Conservation (phyloP, 2,888 invertebrate genomes). For the Itoplectis maculator region DNA sequence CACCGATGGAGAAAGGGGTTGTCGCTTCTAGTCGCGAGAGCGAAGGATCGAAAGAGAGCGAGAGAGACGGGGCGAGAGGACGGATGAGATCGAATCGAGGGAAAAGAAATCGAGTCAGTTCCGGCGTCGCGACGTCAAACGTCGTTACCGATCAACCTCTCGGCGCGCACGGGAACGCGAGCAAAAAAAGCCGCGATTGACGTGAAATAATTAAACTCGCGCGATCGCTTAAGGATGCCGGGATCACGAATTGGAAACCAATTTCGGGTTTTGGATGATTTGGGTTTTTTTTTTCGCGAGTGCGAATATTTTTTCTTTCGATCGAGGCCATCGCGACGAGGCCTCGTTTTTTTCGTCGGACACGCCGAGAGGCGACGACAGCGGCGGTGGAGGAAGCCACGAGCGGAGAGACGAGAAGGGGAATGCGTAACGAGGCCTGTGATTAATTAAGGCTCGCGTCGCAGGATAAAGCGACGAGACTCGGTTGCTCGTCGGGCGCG, state of each 20-base stretch:
- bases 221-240: neutral
- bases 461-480: conserved; percentile 53
- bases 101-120: conserved; percentile 33
- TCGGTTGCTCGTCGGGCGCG: conserved; percentile 20
- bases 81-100: conserved; percentile 15
- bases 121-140: conserved; percentile 39
- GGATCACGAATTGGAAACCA: neutral
- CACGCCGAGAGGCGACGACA: neutral
- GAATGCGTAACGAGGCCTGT: conserved; percentile 59
- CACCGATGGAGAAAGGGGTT: conserved; percentile 34
- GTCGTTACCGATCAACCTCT: conserved; percentile 32
- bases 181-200: conserved; percentile 1
- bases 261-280: neutral
- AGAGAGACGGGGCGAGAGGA: neutral
- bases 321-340: conserved; percentile 3
- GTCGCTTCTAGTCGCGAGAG: neutral
- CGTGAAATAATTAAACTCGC: neutral
- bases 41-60: conserved; percentile 14
- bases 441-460: conserved; percentile 65
- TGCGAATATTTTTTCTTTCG: conserved; percentile 15
- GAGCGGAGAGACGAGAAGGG: conserved; percentile 18
- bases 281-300: neutral
- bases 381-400: conserved; percentile 25
- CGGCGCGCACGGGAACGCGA: too few relatives aligned
- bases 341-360: conserved; percentile 31